These are phyloP conservation scores for Diuraphis noxia DNA, from an alignment of 1,140 invertebrate species.

Conservation along the genomic window DNA sequence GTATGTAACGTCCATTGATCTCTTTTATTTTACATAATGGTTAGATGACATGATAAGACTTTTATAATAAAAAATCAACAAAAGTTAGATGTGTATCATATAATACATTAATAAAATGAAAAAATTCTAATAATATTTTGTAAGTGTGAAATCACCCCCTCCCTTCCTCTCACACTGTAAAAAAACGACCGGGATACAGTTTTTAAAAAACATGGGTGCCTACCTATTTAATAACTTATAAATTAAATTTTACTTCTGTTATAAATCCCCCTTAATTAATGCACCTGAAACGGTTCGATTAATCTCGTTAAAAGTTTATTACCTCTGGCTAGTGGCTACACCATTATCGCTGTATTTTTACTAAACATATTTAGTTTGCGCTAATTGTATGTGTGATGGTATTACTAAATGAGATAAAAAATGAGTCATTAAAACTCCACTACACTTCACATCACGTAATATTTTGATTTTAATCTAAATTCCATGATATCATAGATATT, in stretches of 20 bases:
- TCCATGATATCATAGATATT: neutral
- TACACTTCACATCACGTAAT: neutral
- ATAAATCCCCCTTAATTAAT: neutral
- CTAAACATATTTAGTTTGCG: neutral
- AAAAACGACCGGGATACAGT: neutral
- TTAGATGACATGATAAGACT: neutral
- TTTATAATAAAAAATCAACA: neutral
- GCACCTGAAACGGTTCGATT: neutral
- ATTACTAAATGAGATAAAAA: neutral
- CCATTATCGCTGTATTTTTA: neutral
- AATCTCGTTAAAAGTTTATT: neutral
- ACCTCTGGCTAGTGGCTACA: neutral
- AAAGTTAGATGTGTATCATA: neutral
- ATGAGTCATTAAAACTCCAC: neutral
- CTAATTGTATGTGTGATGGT: neutral
- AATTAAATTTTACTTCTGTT: neutral
- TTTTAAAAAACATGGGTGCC: too few species aligned
- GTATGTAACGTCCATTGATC: too few species aligned
- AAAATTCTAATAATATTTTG: neutral
- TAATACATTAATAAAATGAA: neutral
- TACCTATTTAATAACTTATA: neutral
- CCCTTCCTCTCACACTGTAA: too few species aligned
- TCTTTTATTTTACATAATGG: neutral
- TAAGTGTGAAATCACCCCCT: neutral
- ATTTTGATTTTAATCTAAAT: neutral